phyloP scores from a whole-genome alignment of 2,113 vertebrate species.

The Boulengeromyrus knoepffleri region DNA sequence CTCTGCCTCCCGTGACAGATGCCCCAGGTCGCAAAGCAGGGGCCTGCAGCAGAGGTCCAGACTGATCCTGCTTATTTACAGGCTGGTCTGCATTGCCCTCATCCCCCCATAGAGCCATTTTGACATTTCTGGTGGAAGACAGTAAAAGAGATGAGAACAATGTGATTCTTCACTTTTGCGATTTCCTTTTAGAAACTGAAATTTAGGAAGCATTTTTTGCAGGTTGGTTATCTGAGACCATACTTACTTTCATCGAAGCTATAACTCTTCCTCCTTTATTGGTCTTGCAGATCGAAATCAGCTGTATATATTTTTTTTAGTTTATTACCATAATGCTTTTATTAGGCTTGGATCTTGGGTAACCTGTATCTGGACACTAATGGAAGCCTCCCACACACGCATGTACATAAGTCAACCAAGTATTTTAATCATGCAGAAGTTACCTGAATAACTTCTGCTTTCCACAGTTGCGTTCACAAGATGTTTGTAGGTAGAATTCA shows the following conservation, averaged over 20 bases:
- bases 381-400: not conserved
- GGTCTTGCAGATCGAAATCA: not conserved
- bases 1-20: not conserved
- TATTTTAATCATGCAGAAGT: not conserved
- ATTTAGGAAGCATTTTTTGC: not conserved
- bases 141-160: not conserved
- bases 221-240: not conserved
- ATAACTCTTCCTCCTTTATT: not conserved
- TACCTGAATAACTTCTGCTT: not conserved
- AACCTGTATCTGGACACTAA: not conserved
- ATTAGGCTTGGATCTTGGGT: not conserved
- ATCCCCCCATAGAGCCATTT: not conserved
- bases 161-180: not conserved
- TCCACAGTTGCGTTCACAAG: not conserved
- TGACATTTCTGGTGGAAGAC: not conserved
- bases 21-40: not conserved
- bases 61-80: not conserved
- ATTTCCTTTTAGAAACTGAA: not conserved
- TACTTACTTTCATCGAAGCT: not conserved
- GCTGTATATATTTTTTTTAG: not conserved
- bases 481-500: not conserved
- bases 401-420: not conserved
- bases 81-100: not conserved
- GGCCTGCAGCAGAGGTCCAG: not conserved
- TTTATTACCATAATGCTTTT: not conserved